Conservation (phyloP, 30 jellyfish, hydroid and myxozoan genomes). For the Aurelia aurita region DNA sequence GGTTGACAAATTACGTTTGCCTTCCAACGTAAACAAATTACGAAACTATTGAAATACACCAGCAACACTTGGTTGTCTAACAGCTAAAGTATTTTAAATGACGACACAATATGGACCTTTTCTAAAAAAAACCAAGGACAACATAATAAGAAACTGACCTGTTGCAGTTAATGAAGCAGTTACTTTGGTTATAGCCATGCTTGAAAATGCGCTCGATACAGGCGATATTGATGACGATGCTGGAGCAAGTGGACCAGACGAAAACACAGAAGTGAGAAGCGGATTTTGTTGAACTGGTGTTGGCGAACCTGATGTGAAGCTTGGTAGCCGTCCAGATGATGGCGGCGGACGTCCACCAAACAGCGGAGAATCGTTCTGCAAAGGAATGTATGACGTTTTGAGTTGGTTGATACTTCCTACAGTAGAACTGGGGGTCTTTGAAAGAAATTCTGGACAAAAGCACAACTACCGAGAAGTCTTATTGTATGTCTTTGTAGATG, state of each 20-base stretch:
- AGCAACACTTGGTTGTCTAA: constrained; percentile 8
- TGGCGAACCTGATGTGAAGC: constrained; percentile 68
- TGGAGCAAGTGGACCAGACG: constrained; percentile 51
- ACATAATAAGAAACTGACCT: constrained; percentile 20
- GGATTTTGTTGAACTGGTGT: constrained; percentile 48
- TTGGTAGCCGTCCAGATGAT: constrained; percentile 40
- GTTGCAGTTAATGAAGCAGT: constrained; percentile 17
- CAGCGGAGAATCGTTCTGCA: constrained; percentile 64
- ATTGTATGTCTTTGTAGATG: no score
- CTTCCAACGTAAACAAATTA: no score
- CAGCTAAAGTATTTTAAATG: not conserved
- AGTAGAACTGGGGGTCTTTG: no score
- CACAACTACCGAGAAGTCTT: no score
- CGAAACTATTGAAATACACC: no score
- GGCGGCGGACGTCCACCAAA: constrained; percentile 66
- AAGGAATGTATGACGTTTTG: not conserved
- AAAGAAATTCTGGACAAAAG: no score
- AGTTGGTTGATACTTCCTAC: no score
- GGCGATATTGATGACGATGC: constrained; percentile 27
- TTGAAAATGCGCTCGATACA: constrained; percentile 30
- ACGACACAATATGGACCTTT: no score
- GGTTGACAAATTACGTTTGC: no score
- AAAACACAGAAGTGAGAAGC: constrained; percentile 53
- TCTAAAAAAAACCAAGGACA: not conserved
- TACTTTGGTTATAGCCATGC: constrained; percentile 23